Percentiles rank a stretch among this genome's conserved stretches.
Conservation (phyloP, 2,113 vertebrate species). For the Podiceps cristatus region DNA sequence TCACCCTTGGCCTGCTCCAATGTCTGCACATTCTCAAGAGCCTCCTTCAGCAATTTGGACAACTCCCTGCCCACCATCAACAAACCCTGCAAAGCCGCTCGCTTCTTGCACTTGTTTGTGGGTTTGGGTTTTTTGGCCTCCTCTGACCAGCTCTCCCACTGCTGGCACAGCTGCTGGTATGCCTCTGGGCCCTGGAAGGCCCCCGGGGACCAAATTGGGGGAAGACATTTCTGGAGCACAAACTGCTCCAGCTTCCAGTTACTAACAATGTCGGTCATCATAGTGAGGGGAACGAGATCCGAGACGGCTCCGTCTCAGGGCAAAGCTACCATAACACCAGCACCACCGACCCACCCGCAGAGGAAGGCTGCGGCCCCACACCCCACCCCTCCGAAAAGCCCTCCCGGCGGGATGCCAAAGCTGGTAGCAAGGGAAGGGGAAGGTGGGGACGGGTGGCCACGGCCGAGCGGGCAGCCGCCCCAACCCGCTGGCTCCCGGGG, state of each 20-base stretch:
- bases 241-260: slow-evolving; percentile 68
- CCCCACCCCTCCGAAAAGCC: accelerated
- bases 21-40: slow-evolving; percentile 36
- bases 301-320: not conserved
- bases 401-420: accelerated
- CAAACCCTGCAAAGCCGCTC: slow-evolving; percentile 60
- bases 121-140: slow-evolving; percentile 65
- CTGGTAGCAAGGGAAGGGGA: not conserved
- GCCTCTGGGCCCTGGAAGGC: slow-evolving; percentile 58
- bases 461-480: not conserved
- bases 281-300: not conserved
- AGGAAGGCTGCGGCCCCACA: not conserved
- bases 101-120: slow-evolving; percentile 60
- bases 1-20: slow-evolving; percentile 43
- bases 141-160: slow-evolving; percentile 63
- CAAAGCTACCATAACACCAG: slow-evolving; percentile 10
- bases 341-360: not conserved
- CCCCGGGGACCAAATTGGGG: slow-evolving; percentile 24
- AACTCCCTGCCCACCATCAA: slow-evolving; percentile 65
- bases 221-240: slow-evolving; percentile 68
- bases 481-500: not conserved
- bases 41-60: slow-evolving; percentile 53
- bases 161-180: slow-evolving; percentile 62
- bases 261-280: slow-evolving; percentile 53
- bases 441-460: accelerated